phyloP scores from a whole-genome alignment of 2,113 vertebrate species.

The Otus sunia region DNA sequence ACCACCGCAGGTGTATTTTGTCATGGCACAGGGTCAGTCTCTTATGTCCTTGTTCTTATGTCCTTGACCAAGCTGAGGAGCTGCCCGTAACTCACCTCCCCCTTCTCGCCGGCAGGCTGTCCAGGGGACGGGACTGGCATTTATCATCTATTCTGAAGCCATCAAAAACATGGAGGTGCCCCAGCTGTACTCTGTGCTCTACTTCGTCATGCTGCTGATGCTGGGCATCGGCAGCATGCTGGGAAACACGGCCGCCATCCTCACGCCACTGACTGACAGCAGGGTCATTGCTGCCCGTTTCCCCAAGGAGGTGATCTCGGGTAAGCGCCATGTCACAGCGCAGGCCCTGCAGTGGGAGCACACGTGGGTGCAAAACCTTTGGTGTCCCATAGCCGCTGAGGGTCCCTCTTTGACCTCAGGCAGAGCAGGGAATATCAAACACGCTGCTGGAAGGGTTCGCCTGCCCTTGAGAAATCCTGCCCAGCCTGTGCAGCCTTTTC shows the following conservation, averaged over 20 bases:
- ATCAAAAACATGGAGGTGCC: constrained; percentile 92
- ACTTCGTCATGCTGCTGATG: constrained; percentile 90
- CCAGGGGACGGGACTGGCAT: constrained; percentile 89
- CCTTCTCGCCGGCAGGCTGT: constrained; percentile 76
- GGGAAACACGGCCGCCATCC: constrained; percentile 88
- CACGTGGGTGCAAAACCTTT: background rate
- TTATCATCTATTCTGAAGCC: constrained; percentile 93
- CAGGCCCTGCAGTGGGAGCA: accelerated
- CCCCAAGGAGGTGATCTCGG: constrained; percentile 82
- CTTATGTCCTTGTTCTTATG: background rate
- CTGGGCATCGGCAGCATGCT: constrained; percentile 95
- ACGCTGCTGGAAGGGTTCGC: background rate
- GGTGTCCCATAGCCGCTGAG: accelerated
- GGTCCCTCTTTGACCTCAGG: background rate
- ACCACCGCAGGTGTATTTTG: accelerated
- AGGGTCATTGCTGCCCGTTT: constrained; percentile 66
- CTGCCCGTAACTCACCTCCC: accelerated
- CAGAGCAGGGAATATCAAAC: background rate
- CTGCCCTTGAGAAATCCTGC: background rate
- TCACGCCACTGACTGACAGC: constrained; percentile 88
- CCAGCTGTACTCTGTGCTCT: constrained; percentile 92
- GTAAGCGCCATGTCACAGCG: constrained; percentile 54
- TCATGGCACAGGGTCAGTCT: background rate
- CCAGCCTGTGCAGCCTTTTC: background rate
- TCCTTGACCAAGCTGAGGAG: background rate